Evolutionary conservation across 1,140 invertebrate species (phyloP).

Genomic region (Drosophila nigromelanica): DNA sequence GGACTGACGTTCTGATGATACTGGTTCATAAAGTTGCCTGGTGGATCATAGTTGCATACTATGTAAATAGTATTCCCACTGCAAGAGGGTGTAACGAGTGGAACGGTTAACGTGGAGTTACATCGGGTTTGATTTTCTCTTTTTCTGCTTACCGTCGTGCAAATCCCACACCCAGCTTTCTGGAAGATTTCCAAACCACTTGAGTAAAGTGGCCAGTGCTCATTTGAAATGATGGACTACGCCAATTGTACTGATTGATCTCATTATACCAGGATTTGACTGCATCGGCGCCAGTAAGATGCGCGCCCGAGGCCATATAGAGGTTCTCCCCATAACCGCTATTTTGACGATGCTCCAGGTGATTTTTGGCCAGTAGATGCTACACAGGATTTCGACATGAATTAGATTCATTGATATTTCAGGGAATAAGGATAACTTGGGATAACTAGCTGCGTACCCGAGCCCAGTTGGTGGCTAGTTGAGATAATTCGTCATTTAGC

Average conservation of each 20-base stretch:
- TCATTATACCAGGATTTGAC: slow-evolving; percentile 88
- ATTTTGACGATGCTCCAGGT: slow-evolving; percentile 88
- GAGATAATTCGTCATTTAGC: slow-evolving; percentile 29
- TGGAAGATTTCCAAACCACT: slow-evolving; percentile 89
- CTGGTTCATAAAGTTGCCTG: slow-evolving; percentile 61
- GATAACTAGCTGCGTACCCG: slow-evolving; percentile 19
- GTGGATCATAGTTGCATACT: slow-evolving; percentile 75
- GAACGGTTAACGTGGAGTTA: not conserved
- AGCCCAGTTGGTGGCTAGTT: slow-evolving; percentile 58
- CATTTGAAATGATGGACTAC: slow-evolving; percentile 87
- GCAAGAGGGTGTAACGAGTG: not conserved
- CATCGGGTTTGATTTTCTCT: not conserved
- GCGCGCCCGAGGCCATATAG: slow-evolving; percentile 88
- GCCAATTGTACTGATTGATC: slow-evolving; percentile 85
- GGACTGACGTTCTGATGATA: slow-evolving; percentile 49
- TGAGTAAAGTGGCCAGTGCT: slow-evolving; percentile 89
- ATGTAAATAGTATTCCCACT: slow-evolving; percentile 62
- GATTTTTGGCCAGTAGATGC: slow-evolving; percentile 54
- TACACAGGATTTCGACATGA: not conserved
- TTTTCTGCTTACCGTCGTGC: slow-evolving; percentile 85
- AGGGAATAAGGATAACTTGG: no score
- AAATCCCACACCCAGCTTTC: slow-evolving; percentile 89
- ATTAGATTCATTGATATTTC: not conserved
- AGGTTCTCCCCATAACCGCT: slow-evolving; percentile 93
- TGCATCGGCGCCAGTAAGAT: slow-evolving; percentile 85